These are phyloP conservation scores for Acrocephalus kingi DNA, from an alignment of 2,113 vertebrate genomes.

Conservation along the genomic window DNA sequence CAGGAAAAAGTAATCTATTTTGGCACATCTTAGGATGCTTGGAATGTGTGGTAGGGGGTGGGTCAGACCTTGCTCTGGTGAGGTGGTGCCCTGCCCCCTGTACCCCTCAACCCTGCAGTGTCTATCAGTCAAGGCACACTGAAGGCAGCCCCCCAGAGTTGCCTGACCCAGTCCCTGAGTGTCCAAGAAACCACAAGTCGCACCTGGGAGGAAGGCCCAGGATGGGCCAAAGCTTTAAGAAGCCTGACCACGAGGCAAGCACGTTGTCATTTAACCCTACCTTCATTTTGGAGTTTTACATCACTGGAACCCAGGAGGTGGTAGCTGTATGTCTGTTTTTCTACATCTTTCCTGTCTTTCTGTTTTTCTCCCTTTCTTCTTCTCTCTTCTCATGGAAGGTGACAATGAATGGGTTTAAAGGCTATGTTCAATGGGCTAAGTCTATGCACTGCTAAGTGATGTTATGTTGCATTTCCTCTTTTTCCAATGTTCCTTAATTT, in stretches of 20 bases:
- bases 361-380: background rate
- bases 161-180: background rate
- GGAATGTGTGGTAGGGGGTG: background rate
- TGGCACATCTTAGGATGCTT: background rate
- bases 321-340: background rate
- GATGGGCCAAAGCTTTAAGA: background rate
- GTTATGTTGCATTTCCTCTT: background rate
- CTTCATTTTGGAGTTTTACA: background rate
- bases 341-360: background rate
- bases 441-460: background rate
- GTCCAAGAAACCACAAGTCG: background rate
- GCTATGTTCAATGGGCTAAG: background rate
- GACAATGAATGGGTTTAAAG: background rate
- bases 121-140: background rate
- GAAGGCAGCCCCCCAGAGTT: background rate
- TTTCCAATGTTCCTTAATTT: background rate
- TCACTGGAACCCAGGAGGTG: background rate
- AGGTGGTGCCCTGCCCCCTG: background rate
- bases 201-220: background rate
- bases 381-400: accelerated
- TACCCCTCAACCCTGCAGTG: accelerated
- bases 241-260: background rate
- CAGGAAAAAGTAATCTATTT: background rate
- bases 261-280: background rate
- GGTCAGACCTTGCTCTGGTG: background rate